These are phyloP conservation scores for Scytalopus superciliaris DNA, from an alignment of 2,113 vertebrate species.

Conservation along the genomic window DNA sequence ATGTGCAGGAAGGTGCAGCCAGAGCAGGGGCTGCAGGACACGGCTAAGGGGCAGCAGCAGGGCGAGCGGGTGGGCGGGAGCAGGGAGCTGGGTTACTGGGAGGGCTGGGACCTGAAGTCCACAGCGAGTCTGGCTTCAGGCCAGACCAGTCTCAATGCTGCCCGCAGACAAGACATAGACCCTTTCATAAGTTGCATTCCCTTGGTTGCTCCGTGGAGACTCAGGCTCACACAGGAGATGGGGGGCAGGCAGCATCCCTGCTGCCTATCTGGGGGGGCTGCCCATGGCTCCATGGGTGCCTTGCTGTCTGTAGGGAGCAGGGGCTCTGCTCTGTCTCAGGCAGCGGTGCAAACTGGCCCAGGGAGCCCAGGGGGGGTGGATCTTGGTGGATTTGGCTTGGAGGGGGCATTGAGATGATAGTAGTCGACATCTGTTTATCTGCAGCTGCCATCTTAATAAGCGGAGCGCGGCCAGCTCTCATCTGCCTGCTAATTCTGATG, in stretches of 20 bases:
- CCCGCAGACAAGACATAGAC: background rate
- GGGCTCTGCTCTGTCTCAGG: fast-evolving
- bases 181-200: constrained; percentile 27
- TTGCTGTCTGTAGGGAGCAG: background rate
- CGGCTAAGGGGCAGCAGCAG: background rate
- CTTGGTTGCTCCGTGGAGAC: background rate
- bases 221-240: background rate
- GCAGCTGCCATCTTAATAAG: constrained; percentile 61
- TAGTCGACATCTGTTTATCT: constrained; percentile 58
- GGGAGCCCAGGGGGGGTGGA: background rate
- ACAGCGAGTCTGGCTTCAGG: background rate
- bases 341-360: fast-evolving
- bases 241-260: background rate
- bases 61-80: fast-evolving
- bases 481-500: constrained; percentile 56
- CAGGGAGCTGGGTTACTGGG: background rate
- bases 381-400: constrained; percentile 26
- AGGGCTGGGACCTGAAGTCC: background rate
- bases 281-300: fast-evolving
- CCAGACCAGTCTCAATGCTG: background rate
- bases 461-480: background rate
- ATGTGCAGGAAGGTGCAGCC: fast-evolving
- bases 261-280: fast-evolving
- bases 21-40: fast-evolving
- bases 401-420: constrained; percentile 42